These are phyloP conservation scores for Azemiops feae DNA, from an alignment of 2,113 vertebrate species.

Conservation along the genomic window DNA sequence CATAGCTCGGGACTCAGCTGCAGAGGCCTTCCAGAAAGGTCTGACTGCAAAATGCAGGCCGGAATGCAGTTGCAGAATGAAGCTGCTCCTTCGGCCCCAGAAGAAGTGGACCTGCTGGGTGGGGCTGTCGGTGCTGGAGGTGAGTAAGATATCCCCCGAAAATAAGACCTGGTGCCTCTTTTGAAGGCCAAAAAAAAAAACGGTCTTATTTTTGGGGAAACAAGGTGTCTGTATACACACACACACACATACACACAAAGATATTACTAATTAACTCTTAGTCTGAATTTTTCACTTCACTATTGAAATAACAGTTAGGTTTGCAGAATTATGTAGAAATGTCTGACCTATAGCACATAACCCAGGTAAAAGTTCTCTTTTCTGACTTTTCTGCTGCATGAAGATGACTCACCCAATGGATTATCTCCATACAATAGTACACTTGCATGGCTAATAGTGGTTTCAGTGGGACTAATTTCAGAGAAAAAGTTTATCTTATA, in stretches of 20 bases:
- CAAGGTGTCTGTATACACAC: too few species aligned
- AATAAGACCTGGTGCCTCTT: too few species aligned
- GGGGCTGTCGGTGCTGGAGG: too few species aligned
- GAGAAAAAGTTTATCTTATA: neutral
- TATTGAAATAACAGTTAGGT: neutral
- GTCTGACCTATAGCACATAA: neutral
- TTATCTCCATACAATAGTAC: neutral
- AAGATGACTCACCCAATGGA: neutral
- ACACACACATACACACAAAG: neutral
- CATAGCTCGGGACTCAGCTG: too few species aligned
- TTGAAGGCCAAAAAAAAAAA: too few species aligned
- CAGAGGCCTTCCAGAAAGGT: too few species aligned
- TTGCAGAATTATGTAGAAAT: neutral
- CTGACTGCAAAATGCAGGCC: too few species aligned
- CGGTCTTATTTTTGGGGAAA: too few species aligned
- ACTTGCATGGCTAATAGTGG: neutral
- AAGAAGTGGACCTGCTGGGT: too few species aligned
- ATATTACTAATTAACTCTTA: neutral
- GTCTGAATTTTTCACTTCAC: neutral
- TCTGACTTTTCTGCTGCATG: neutral
- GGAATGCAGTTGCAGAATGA: too few species aligned
- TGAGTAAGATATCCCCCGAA: too few species aligned
- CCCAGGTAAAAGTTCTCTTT: neutral
- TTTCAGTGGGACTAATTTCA: neutral
- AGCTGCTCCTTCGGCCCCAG: too few species aligned